Conservation (phyloP, 2,113 vertebrate genomes). For the Larimichthys crocea region DNA sequence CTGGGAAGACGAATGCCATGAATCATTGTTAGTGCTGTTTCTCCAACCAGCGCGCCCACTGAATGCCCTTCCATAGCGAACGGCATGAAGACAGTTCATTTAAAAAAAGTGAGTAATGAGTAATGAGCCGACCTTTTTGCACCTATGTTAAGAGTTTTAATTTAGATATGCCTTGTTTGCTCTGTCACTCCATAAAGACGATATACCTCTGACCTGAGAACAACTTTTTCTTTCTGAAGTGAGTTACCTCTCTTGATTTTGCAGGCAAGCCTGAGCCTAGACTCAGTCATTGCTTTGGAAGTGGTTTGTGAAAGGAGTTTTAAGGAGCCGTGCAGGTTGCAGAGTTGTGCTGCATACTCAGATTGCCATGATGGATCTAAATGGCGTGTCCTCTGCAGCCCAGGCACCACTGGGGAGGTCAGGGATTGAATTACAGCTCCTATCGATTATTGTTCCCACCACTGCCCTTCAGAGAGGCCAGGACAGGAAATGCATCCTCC, state of each 20-base stretch:
- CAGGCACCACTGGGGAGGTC: conserved; percentile 70
- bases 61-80: conserved; percentile 14
- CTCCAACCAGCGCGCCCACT: conserved; percentile 1
- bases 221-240: conserved; percentile 33
- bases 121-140: conserved; percentile 40
- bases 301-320: not conserved
- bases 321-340: conserved; percentile 36
- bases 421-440: conserved; percentile 78
- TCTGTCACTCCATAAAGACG: conserved; percentile 23
- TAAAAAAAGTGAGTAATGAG: conserved; percentile 22
- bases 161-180: conserved; percentile 33
- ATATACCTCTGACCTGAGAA: conserved; percentile 27
- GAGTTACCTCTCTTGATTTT: conserved; percentile 45
- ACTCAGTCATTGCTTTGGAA: not conserved
- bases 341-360: conserved; percentile 47
- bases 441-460: conserved; percentile 78
- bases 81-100: conserved; percentile 25
- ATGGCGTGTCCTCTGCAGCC: conserved; percentile 72
- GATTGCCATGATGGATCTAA: conserved; percentile 57
- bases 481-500: conserved; percentile 81
- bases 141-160: conserved; percentile 46
- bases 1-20: conserved; percentile 22
- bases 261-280: conserved; percentile 34
- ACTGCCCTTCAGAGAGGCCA: conserved; percentile 73
- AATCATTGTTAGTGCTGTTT: conserved; percentile 21